Evolutionary conservation across 1,140 invertebrate genomes (phyloP).

Genomic region (Hylaeus volcanicus): DNA sequence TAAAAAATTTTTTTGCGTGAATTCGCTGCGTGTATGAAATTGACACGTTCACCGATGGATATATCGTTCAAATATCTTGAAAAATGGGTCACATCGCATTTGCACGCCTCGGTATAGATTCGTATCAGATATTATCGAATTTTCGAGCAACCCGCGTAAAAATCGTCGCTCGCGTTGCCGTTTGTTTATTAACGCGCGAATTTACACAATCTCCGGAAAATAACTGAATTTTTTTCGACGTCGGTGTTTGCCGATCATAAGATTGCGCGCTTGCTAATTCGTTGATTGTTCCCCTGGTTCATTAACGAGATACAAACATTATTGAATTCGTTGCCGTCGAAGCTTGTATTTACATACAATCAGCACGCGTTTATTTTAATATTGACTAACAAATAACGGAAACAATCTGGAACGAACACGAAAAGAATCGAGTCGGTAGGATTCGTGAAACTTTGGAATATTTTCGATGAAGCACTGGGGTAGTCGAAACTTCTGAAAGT

Average conservation of each 20-base stretch:
- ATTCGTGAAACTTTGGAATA: not conserved
- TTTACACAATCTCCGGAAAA: not conserved
- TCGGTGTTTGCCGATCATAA: not conserved
- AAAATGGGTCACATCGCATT: not conserved
- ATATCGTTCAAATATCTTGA: not conserved
- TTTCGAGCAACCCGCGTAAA: not conserved
- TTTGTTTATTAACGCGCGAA: not conserved
- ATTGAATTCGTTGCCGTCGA: not conserved
- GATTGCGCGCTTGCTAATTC: not conserved
- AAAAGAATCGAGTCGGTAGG: not conserved
- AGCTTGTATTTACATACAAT: not conserved
- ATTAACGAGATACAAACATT: constrained; percentile 9
- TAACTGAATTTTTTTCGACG: not conserved
- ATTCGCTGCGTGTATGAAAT: too few relatives aligned
- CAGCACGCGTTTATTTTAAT: not conserved
- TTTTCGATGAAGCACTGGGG: too few relatives aligned
- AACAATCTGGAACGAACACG: not conserved
- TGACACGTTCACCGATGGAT: too few relatives aligned
- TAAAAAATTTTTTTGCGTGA: too few relatives aligned
- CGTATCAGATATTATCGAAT: not conserved
- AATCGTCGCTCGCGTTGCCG: not conserved
- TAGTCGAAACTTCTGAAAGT: too few relatives aligned
- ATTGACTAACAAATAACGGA: not conserved
- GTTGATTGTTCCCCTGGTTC: not conserved
- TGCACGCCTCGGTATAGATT: not conserved